These are phyloP conservation scores for Cebidichthys violaceus DNA, from an alignment of 2,113 vertebrate species.

Conservation along the genomic window DNA sequence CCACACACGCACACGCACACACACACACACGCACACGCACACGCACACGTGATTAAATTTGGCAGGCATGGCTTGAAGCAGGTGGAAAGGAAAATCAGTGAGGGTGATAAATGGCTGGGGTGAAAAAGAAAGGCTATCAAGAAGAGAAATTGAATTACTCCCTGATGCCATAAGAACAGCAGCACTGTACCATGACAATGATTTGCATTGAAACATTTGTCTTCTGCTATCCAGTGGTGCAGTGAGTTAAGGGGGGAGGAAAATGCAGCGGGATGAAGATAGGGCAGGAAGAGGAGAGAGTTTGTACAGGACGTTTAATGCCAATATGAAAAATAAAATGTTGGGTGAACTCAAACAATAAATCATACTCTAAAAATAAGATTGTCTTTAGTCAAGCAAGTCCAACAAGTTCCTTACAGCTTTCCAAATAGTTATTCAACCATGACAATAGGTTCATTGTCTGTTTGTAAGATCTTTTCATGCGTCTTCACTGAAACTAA, in stretches of 20 bases:
- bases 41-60: background rate
- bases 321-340: background rate
- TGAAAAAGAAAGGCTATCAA: constrained; percentile 44
- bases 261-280: background rate
- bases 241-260: background rate
- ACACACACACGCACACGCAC: background rate
- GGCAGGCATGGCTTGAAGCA: constrained; percentile 10
- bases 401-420: background rate
- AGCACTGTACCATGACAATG: constrained; percentile 46
- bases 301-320: background rate
- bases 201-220: constrained; percentile 57
- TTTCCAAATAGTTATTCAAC: background rate
- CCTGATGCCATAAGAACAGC: constrained; percentile 28
- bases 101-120: background rate
- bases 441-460: background rate
- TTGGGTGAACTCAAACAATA: background rate
- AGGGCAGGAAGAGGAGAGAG: background rate
- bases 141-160: constrained; percentile 44
- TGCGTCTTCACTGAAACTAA: background rate
- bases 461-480: background rate
- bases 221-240: constrained; percentile 31
- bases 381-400: constrained; percentile 2
- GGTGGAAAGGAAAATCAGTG: background rate
- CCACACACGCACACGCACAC: background rate
- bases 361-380: background rate